Conservation (phyloP, 2,113 vertebrate species). For the Falco punctatus region DNA sequence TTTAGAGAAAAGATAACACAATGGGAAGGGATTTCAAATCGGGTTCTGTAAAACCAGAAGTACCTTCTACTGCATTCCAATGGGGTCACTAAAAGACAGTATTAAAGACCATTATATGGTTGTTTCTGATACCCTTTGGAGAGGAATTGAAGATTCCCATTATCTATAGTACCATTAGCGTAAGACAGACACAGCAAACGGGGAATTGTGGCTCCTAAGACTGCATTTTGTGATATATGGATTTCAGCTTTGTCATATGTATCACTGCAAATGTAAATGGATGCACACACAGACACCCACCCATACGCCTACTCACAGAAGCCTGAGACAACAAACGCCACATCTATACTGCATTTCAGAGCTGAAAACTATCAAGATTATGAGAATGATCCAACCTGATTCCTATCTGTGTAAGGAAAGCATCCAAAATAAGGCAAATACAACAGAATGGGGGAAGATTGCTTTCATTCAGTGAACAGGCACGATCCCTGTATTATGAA, state of each 20-base stretch:
- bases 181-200: background rate
- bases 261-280: fast-evolving
- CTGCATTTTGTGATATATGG: background rate
- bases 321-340: background rate
- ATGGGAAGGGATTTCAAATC: background rate
- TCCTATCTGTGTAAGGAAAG: background rate
- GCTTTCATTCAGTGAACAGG: background rate
- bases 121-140: background rate
- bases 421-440: slow-evolving; percentile 11
- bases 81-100: background rate
- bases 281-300: no score
- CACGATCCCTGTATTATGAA: background rate
- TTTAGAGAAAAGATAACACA: background rate
- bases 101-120: background rate
- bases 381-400: background rate
- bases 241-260: background rate
- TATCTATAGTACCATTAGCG: background rate
- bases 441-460: background rate
- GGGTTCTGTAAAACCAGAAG: background rate
- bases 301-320: background rate
- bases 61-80: background rate
- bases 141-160: background rate
- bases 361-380: background rate
- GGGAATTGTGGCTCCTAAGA: background rate
- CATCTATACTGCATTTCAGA: background rate